Evolutionary conservation across 2,113 vertebrate species (phyloP).

Genomic region (Neolamprologus longior): DNA sequence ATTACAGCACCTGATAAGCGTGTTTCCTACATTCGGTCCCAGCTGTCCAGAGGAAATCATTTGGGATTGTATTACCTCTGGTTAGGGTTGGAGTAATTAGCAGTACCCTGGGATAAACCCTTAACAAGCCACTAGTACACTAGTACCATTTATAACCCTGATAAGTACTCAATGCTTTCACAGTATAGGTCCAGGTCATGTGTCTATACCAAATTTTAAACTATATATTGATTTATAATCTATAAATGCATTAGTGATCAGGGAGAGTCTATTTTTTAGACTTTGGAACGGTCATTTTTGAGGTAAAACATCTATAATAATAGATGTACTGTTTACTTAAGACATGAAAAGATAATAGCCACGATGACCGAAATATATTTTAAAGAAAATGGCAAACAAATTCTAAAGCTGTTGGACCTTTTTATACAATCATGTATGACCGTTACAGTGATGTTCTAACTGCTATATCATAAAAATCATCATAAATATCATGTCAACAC

Average conservation of each 20-base stretch:
- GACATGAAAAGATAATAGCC: neutral
- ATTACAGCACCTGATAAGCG: neutral
- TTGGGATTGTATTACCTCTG: neutral
- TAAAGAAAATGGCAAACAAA: neutral
- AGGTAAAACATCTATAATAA: neutral
- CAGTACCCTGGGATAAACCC: constrained; percentile 61
- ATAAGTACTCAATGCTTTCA: constrained; percentile 33
- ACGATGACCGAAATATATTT: neutral
- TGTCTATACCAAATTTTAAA: neutral
- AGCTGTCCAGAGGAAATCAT: neutral
- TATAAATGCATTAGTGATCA: neutral
- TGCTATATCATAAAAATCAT: neutral
- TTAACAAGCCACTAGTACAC: constrained; percentile 65
- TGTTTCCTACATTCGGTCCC: neutral
- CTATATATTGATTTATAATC: neutral
- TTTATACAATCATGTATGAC: neutral
- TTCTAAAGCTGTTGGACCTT: neutral
- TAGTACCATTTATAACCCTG: constrained; percentile 62
- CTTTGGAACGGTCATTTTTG: neutral
- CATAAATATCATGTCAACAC: neutral
- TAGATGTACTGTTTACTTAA: neutral
- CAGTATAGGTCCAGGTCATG: neutral
- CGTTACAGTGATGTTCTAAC: neutral
- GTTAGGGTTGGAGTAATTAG: constrained; percentile 5
- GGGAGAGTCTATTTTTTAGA: neutral